These are phyloP conservation scores for Itoplectis maculator DNA, from an alignment of 2,888 invertebrate genomes.

Conservation along the genomic window DNA sequence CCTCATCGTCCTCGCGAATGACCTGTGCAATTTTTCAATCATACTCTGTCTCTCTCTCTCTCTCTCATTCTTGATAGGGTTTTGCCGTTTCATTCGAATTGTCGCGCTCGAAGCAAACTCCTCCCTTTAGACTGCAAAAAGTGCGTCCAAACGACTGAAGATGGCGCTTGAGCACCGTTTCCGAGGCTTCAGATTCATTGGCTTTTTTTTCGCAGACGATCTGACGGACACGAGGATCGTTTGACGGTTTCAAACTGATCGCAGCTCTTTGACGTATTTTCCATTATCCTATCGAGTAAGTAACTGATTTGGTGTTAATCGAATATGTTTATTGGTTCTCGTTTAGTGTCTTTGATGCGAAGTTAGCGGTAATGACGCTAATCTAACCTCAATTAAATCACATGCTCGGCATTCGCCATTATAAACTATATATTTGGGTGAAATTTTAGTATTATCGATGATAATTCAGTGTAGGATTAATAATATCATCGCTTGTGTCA, in stretches of 20 bases:
- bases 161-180: background rate
- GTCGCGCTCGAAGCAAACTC: no score
- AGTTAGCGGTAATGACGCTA: background rate
- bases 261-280: background rate
- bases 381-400: constrained; percentile 46
- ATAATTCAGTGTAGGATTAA: background rate
- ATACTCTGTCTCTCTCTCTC: no score
- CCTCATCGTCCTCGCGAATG: no score
- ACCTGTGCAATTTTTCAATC: no score
- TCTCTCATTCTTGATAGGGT: no score
- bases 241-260: constrained; percentile 27
- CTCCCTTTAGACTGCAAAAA: no score
- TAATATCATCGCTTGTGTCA: background rate
- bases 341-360: background rate
- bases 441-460: background rate
- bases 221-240: constrained; percentile 43
- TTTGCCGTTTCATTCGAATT: no score
- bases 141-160: no score
- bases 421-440: background rate
- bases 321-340: background rate
- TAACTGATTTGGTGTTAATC: background rate
- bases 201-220: constrained; percentile 18
- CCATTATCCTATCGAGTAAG: constrained; percentile 14
- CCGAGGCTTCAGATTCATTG: background rate
- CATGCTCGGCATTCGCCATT: constrained; percentile 33